Conservation (phyloP, 2,113 vertebrate genomes). For the Capreolus pygargus region DNA sequence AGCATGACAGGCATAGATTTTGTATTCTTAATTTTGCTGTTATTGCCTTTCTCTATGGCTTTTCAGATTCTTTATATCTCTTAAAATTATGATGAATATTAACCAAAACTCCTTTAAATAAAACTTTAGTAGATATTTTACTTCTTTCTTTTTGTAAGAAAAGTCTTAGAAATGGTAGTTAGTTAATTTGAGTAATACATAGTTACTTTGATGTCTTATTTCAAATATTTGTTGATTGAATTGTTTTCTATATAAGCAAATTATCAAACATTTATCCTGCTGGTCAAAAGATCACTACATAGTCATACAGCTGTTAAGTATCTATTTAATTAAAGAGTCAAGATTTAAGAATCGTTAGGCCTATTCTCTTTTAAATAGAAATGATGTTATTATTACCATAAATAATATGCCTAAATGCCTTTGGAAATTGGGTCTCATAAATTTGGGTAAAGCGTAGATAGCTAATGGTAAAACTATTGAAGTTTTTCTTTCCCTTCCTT, state of each 20-base stretch:
- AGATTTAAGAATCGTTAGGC: neutral
- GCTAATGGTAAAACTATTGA: neutral
- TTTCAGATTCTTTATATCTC: neutral
- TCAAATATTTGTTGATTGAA: slow-evolving; percentile 11
- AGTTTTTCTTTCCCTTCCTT: neutral
- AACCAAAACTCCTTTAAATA: neutral
- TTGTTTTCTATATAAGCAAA: neutral
- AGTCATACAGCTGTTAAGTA: neutral
- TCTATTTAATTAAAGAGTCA: neutral
- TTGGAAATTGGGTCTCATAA: neutral
- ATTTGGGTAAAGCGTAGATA: neutral
- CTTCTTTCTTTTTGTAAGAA: neutral
- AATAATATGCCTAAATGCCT: neutral
- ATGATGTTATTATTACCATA: slow-evolving; percentile 2
- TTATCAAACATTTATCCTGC: slow-evolving; percentile 20
- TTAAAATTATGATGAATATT: neutral
- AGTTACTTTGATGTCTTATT: neutral
- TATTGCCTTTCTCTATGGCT: neutral
- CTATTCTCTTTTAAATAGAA: neutral
- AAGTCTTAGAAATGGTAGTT: slow-evolving; percentile 7
- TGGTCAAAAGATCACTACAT: neutral
- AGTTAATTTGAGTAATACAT: neutral
- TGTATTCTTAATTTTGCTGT: neutral
- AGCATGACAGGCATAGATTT: neutral
- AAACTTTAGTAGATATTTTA: neutral